Conservation (phyloP, 2,888 invertebrate genomes). For the Aleiodes alternator region DNA sequence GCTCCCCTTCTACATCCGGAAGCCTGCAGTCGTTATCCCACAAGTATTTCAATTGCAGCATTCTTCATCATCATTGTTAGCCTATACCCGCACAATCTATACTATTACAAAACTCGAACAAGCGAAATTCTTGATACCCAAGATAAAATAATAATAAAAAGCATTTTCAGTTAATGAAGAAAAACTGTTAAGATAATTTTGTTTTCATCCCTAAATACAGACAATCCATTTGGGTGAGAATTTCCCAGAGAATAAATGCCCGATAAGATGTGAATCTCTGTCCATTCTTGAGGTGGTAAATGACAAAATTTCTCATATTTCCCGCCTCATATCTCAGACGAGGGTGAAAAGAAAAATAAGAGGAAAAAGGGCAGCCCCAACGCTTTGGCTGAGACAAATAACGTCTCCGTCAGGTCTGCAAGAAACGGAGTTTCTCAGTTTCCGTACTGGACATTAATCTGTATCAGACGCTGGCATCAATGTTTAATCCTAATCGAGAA, state of each 20-base stretch:
- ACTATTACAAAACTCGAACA: no score
- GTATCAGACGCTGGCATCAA: conserved; percentile 71
- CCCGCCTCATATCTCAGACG: conserved; percentile 22
- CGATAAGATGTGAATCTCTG: conserved; percentile 33
- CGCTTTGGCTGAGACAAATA: conserved; percentile 52
- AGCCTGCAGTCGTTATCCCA: neutral
- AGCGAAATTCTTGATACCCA: no score
- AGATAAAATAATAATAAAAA: no score
- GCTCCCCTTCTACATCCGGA: conserved; percentile 9
- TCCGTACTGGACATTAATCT: conserved; percentile 70
- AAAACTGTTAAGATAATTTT: no score
- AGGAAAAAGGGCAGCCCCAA: conserved; percentile 17
- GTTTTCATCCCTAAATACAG: no score
- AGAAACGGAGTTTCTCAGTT: conserved; percentile 42
- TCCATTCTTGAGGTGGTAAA: conserved; percentile 20
- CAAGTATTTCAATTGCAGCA: neutral
- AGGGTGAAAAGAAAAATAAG: conserved; percentile 23
- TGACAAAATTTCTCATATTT: conserved; percentile 31
- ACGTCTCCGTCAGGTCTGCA: conserved; percentile 51
- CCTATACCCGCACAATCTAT: neutral
- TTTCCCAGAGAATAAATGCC: neutral
- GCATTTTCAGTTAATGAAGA: no score
- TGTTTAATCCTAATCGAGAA: conserved; percentile 74
- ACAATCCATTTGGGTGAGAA: neutral
- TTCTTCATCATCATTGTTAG: no score